phyloP scores from a whole-genome alignment of 2,113 vertebrate genomes.

The Pseudopodoces humilis region DNA sequence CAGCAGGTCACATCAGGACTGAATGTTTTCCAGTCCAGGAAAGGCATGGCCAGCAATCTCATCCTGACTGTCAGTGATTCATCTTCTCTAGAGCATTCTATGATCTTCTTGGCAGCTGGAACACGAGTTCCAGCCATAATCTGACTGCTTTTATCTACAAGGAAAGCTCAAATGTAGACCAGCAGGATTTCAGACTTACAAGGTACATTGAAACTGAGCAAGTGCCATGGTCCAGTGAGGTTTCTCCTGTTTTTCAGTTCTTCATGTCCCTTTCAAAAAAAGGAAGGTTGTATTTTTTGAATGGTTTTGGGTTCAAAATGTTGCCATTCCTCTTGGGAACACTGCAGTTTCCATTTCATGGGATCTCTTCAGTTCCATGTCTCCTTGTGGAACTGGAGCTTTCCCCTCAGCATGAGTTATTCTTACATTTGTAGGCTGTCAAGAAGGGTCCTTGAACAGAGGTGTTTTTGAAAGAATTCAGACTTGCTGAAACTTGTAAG shows the following conservation, averaged over 20 bases:
- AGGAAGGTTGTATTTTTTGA: background rate
- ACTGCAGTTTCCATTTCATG: background rate
- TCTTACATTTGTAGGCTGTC: background rate
- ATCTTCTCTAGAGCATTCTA: background rate
- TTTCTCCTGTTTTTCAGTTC: background rate
- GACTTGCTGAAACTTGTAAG: background rate
- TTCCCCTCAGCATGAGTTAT: background rate
- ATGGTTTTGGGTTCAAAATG: background rate
- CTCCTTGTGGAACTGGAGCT: background rate
- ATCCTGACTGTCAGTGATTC: background rate
- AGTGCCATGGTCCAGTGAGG: background rate
- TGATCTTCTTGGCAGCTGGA: background rate
- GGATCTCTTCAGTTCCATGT: background rate
- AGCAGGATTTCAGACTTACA: background rate
- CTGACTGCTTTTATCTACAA: background rate
- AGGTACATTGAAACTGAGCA: background rate
- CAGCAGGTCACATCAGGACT: constrained; percentile 30
- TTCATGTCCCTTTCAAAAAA: background rate
- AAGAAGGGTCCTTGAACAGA: background rate
- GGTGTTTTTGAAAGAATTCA: background rate
- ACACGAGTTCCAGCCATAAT: background rate
- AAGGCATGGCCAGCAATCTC: background rate
- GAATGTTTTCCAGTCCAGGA: constrained; percentile 4
- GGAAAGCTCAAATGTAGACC: background rate
- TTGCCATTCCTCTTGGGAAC: background rate